These are phyloP conservation scores for Trisateles emortualis DNA, from an alignment of 2,888 invertebrate species.

Conservation along the genomic window DNA sequence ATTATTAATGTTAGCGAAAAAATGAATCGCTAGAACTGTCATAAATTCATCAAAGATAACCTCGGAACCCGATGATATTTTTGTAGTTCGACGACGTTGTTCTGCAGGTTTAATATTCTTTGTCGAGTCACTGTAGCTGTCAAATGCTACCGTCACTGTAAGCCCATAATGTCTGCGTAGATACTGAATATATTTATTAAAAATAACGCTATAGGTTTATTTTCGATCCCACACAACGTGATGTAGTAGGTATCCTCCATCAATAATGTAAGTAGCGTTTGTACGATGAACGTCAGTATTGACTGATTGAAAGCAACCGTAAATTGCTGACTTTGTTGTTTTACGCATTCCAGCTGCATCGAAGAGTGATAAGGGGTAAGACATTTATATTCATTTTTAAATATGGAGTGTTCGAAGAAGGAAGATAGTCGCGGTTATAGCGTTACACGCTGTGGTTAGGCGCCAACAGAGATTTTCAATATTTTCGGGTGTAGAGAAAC, in stretches of 20 bases:
- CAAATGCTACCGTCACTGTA: conserved; percentile 29
- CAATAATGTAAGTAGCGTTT: conserved; percentile 19
- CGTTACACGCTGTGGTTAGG: too few relatives aligned
- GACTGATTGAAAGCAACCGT: conserved; percentile 42
- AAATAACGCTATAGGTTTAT: conserved; percentile 39
- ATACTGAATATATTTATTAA: conserved; percentile 26
- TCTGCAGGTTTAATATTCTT: conserved; percentile 21
- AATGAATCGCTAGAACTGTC: too few relatives aligned
- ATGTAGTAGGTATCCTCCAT: conserved; percentile 47
- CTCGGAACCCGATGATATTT: too few relatives aligned
- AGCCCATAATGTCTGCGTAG: too few relatives aligned
- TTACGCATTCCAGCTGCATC: conserved; percentile 46
- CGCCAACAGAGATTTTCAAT: too few relatives aligned
- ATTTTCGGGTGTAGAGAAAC: conserved; percentile 3
- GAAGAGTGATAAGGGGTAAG: too few relatives aligned
- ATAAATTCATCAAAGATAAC: too few relatives aligned
- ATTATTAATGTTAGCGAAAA: too few relatives aligned
- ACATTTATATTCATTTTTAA: too few relatives aligned
- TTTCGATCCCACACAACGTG: conserved; percentile 45
- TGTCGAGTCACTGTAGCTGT: conserved; percentile 36
- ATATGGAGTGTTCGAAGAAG: too few relatives aligned
- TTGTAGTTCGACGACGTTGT: conserved; percentile 20
- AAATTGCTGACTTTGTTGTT: conserved; percentile 40
- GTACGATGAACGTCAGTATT: conserved; percentile 25
- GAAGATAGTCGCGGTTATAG: too few relatives aligned